These are phyloP conservation scores for Leguminivora glycinivorella DNA, from an alignment of 1,140 invertebrate species.

Conservation along the genomic window DNA sequence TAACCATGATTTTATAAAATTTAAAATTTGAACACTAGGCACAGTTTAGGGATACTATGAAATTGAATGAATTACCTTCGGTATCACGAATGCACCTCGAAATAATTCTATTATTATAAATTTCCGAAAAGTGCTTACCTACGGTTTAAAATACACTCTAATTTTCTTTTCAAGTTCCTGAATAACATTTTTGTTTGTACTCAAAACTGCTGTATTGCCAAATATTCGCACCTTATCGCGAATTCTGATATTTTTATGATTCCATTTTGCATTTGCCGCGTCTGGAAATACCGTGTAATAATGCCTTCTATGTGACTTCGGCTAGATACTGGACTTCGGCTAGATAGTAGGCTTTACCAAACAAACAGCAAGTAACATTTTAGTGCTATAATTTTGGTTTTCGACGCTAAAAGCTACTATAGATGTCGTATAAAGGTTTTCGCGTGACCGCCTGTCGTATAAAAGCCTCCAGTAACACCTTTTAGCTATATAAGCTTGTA, in stretches of 20 bases:
- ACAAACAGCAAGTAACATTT: too few relatives aligned
- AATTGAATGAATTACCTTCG: background rate
- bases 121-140: background rate
- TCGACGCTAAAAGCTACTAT: too few relatives aligned
- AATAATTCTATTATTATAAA: background rate
- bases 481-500: too few relatives aligned
- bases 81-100: background rate
- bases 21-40: background rate
- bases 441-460: too few relatives aligned
- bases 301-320: too few relatives aligned
- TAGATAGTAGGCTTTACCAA: too few relatives aligned
- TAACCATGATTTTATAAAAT: too few relatives aligned
- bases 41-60: background rate
- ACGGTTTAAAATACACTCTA: background rate
- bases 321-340: too few relatives aligned
- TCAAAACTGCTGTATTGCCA: slow-evolving; percentile 48
- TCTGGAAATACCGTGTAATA: too few relatives aligned
- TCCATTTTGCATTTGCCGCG: slow-evolving; percentile 56
- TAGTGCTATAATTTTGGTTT: too few relatives aligned
- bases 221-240: slow-evolving; percentile 64
- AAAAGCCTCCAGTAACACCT: too few relatives aligned
- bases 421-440: too few relatives aligned
- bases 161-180: background rate
- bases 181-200: slow-evolving; percentile 6
- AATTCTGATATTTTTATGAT: slow-evolving; percentile 61